Evolutionary conservation across 2,797 vertebrate species (phyloP), one percentile per base, ranked within the genome.

Genomic region (Limnodromus scolopaceus): DNA sequence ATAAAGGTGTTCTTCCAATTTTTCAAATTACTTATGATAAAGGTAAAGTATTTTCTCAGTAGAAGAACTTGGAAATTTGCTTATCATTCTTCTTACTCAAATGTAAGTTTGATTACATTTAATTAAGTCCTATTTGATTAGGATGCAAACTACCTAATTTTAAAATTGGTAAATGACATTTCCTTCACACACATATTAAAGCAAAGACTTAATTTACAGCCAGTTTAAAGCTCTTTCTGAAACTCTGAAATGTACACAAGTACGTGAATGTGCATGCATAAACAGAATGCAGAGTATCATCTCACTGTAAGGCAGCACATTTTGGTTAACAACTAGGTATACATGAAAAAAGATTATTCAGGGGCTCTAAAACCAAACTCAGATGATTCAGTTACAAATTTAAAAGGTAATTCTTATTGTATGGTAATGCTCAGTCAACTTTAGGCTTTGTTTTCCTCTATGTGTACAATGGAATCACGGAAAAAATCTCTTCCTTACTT

Each of bases 1-100:
- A 48, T 10, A 65, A 71, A 65, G 14, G 13, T 46, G 1, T 69
- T 25, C 17, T 93, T 86, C 38, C 0, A 0, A n/a, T 23, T 57
- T 72, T 74, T 74, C 0, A 23, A 78, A 76, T 48, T 34, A 69
- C 12, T 74, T 69, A 69, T 0, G 6, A 30, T 36, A 84, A 78
- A 81, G 28, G 6, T 36, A 43, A 71, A 87, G 30, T 34, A 38
- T 64, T 89, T 89, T 72, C 38, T 84, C 49, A 75, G 16, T 61
- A 53, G 30, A 63, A 88, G 28, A 83, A 48, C 32, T 54, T 19
- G 41, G 13, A 70, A 78, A 90, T 79, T 36, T 71, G 6, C 34
- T 90, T 63, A 72, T 38, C 13, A 43, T 53, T 48, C 11, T 25
- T 55, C 38, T 19, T 60, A 72, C 10, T 76, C 45, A 69, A 95